Evolutionary conservation across 2,888 invertebrate genomes (phyloP), one percentile per base, ranked within the genome.

Genomic region (Seira ritae): DNA sequence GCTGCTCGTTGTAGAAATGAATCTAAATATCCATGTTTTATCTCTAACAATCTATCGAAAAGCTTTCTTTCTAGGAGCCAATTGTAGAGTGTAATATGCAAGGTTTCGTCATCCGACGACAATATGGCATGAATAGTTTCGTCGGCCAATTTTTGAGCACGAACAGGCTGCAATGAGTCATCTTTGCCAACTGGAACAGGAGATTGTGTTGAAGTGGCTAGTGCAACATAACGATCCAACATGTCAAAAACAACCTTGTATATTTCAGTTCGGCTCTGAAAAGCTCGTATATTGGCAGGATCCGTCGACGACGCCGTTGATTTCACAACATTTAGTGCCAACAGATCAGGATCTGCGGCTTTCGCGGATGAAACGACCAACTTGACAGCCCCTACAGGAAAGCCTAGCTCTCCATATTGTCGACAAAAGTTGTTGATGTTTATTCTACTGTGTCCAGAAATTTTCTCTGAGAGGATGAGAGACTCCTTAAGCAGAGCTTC

Each of bases 21-120:
- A 91, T 77, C 92, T 91, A 84, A 91, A 87, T 17, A 91, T 76
- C 85, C 84, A 69, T 89, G 89, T 60, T 89, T 88, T 87, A 92
- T 91, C 89, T 91, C 91, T n/a, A 92, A 89, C 20, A 92, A 89
- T 86, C 91, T 91, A 72, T 92, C 92, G 46, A 90, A 90, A 79
- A 91, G 89, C 76, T 91, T 90, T 78, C 90, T 90, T 76, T 91
- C 91, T 86, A 97, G 94, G 90, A 98, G 94, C 98, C 98, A 98
- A 89, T 97, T 96, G 90, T 98, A 99, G 0, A 99, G 93, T 0
- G 96, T 94, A 0, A 96, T 95, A 90, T 99, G 98, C 80, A 98
- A 93, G 17, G 98, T 92, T 90, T 98, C 97, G 91, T 99, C 99
- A 68, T 92, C 91, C 0, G 92, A 91, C 1, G 84, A 68, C 3